A percentile compares a stretch with the other conserved stretches of the same genome.
These are phyloP conservation scores for Anadara kagoshimensis DNA, from an alignment of 1,140 invertebrate species.

Conservation along the genomic window DNA sequence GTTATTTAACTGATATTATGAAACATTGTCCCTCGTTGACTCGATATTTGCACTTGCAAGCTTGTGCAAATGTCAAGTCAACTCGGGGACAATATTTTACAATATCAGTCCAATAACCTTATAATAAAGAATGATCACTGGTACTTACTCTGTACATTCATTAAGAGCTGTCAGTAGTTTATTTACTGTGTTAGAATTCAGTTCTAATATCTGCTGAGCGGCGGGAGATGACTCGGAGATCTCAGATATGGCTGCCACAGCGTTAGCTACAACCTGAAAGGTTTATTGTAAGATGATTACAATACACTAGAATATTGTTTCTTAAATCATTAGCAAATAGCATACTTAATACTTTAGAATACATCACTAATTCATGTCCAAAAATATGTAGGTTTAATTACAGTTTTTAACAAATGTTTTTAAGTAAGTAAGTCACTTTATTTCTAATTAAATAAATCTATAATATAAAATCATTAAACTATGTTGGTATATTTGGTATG, in stretches of 20 bases:
- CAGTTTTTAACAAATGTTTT: background rate
- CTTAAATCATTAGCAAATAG: background rate
- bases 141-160: constrained; percentile 92
- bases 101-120: too few relatives aligned
- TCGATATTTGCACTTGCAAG: too few relatives aligned
- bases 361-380: background rate
- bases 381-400: too few relatives aligned
- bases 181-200: constrained; percentile 98
- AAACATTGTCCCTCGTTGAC: too few relatives aligned
- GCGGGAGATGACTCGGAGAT: constrained; percentile 97
- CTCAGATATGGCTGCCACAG: constrained; percentile 98
- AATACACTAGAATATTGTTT: constrained; percentile 6
- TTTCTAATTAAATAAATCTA: background rate
- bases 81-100: too few relatives aligned
- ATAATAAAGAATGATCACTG: background rate
- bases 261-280: constrained; percentile 94
- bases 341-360: background rate
- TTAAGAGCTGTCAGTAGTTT: constrained; percentile 98
- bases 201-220: constrained; percentile 94
- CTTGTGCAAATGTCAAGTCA: too few relatives aligned
- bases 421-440: background rate
- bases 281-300: background rate
- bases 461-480: too few relatives aligned
- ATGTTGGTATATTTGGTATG: too few relatives aligned
- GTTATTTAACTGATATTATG: too few relatives aligned